Evolutionary conservation across 2,113 vertebrate species (phyloP).

Genomic region (Bostrychus sinensis): DNA sequence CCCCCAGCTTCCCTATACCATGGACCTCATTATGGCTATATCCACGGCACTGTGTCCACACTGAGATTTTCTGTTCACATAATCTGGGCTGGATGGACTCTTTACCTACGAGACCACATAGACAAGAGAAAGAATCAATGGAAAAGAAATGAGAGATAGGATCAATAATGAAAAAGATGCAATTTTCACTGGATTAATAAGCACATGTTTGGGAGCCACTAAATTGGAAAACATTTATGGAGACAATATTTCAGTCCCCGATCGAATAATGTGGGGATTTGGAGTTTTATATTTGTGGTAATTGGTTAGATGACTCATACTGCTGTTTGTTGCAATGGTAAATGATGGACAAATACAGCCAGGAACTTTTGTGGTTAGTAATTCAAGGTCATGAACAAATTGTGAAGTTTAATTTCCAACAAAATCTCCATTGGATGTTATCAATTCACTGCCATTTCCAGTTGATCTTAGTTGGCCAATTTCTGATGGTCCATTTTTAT

Average conservation of each 20-base stretch:
- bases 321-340: too few species aligned
- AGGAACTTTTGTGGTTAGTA: too few species aligned
- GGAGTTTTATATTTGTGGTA: background rate
- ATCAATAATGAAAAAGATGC: conserved; percentile 1
- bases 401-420: too few species aligned
- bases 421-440: too few species aligned
- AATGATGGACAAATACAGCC: too few species aligned
- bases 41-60: conserved; percentile 10
- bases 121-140: conserved; percentile 14
- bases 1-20: conserved; percentile 19
- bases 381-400: too few species aligned
- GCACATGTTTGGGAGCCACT: conserved; percentile 6
- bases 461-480: too few species aligned
- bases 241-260: too few species aligned
- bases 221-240: too few species aligned
- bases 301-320: too few species aligned
- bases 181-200: conserved; percentile 10
- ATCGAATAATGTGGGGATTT: background rate
- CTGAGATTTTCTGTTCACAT: conserved; percentile 37
- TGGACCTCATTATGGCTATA: conserved; percentile 53
- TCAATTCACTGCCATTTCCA: too few species aligned
- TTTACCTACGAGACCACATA: conserved; percentile 29
- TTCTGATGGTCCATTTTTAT: too few species aligned
- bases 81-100: conserved; percentile 36
- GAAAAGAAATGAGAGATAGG: background rate